A percentile compares a stretch with the other conserved stretches of the same genome.
These are phyloP conservation scores for Pyralis farinalis DNA, from an alignment of 2,888 invertebrate species.

Conservation along the genomic window DNA sequence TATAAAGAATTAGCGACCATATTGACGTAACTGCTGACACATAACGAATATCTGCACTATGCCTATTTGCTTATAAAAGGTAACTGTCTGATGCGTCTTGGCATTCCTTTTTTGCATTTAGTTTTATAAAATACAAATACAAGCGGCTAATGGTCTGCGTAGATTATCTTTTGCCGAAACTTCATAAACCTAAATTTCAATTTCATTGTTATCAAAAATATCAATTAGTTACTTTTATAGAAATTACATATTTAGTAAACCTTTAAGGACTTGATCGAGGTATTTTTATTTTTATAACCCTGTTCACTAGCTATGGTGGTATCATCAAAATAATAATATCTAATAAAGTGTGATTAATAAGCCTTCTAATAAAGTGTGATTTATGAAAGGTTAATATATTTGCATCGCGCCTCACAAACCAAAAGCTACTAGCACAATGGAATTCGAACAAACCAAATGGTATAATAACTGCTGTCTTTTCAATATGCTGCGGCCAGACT, in stretches of 20 bases:
- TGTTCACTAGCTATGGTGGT: neutral
- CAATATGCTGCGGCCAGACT: no score
- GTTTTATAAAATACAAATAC: constrained; percentile 10
- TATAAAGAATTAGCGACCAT: constrained; percentile 14
- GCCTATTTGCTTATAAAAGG: no score
- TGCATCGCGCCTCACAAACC: constrained; percentile 33
- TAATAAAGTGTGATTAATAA: constrained; percentile 6
- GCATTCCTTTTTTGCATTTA: constrained; percentile 3
- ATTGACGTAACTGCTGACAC: no score
- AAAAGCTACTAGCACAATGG: constrained; percentile 30
- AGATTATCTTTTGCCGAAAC: constrained; percentile 9
- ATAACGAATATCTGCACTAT: no score
- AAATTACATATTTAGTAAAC: constrained; percentile 3
- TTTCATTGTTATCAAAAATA: constrained; percentile 2
- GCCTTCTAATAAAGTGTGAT: no score
- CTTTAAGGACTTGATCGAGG: constrained; percentile 3
- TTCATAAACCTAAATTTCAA: constrained; percentile 7
- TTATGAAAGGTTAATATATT: no score
- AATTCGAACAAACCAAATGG: constrained; percentile 37
- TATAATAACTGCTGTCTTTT: no score
- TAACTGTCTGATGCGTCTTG: no score
- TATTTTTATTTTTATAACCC: neutral
- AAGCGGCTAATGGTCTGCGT: constrained; percentile 19
- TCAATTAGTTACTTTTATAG: constrained; percentile 8
- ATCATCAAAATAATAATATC: constrained; percentile 4